Percentiles rank a stretch among this genome's conserved stretches.
phyloP scores from a whole-genome alignment of 2,797 vertebrate genomes.

The Malurus leucopterus region DNA sequence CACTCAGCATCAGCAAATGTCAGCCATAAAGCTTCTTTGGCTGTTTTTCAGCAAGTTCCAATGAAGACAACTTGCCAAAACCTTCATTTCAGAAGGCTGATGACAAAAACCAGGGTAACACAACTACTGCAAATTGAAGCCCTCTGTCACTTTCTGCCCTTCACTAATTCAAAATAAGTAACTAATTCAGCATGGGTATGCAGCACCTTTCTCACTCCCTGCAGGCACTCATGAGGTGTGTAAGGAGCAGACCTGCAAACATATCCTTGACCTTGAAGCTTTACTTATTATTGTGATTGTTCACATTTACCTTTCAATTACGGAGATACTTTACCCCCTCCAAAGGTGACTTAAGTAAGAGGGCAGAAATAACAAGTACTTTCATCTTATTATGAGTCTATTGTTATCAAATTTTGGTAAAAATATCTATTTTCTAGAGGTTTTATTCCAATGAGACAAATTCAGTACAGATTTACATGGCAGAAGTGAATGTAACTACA shows the following conservation, averaged over 20 bases:
- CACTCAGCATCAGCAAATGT: neutral
- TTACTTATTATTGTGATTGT: neutral
- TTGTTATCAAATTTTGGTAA: neutral
- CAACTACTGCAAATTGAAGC: neutral
- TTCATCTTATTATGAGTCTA: neutral
- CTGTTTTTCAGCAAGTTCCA: neutral
- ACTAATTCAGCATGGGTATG: neutral
- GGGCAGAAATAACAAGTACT: neutral
- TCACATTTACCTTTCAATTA: neutral
- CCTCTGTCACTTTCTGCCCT: neutral
- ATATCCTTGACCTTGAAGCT: neutral
- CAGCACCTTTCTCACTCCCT: neutral
- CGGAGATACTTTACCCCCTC: neutral
- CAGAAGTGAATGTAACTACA: neutral
- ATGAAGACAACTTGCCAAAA: neutral
- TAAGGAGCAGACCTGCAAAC: neutral
- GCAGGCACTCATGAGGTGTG: neutral
- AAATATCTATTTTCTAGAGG: neutral
- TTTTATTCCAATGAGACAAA: neutral
- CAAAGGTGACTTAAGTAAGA: neutral
- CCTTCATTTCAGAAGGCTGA: neutral
- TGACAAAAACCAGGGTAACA: neutral
- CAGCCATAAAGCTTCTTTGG: neutral
- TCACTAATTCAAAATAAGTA: neutral
- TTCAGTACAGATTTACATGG: neutral